A percentile compares a stretch with the other conserved stretches of the same genome.
phyloP scores from a whole-genome alignment of 2,888 invertebrate genomes.

The Ernsta delagoae region DNA sequence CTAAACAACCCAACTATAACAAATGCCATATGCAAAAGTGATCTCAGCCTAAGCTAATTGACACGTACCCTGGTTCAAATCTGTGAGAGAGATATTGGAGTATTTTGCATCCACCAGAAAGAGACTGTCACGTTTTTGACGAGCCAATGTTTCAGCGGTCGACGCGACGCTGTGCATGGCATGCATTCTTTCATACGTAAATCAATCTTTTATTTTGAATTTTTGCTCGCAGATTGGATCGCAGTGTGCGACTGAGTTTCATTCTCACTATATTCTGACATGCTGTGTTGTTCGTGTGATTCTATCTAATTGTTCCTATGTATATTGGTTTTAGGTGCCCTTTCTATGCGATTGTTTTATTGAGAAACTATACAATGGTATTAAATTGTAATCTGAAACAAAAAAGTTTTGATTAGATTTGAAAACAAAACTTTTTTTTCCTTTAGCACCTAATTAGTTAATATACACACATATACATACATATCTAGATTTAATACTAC shows the following conservation, averaged over 20 bases:
- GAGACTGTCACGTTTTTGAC: constrained; percentile 61
- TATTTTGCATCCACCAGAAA: constrained; percentile 33
- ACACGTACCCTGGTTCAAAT: constrained; percentile 46
- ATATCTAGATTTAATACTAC: too few relatives aligned
- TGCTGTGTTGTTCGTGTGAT: neutral
- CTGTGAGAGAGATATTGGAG: constrained; percentile 65
- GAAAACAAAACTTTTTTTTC: too few relatives aligned
- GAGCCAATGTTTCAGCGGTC: constrained; percentile 67
- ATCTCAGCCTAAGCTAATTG: too few relatives aligned
- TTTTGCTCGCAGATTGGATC: constrained; percentile 16
- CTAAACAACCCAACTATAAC: too few relatives aligned
- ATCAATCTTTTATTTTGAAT: constrained; percentile 64
- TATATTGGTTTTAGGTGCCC: neutral
- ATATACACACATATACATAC: too few relatives aligned
- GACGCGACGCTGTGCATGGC: constrained; percentile 33
- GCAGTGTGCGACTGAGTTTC: constrained; percentile 12
- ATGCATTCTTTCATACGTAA: constrained; percentile 58
- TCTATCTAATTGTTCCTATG: neutral
- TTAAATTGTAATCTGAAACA: too few relatives aligned
- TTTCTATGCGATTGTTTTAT: neutral
- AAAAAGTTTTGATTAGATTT: too few relatives aligned
- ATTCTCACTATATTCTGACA: neutral
- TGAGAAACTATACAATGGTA: too few relatives aligned
- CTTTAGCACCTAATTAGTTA: too few relatives aligned
- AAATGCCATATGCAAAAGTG: too few relatives aligned